These are phyloP conservation scores for Phenacoccus solenopsis DNA, from an alignment of 1,140 invertebrate genomes.

Conservation along the genomic window DNA sequence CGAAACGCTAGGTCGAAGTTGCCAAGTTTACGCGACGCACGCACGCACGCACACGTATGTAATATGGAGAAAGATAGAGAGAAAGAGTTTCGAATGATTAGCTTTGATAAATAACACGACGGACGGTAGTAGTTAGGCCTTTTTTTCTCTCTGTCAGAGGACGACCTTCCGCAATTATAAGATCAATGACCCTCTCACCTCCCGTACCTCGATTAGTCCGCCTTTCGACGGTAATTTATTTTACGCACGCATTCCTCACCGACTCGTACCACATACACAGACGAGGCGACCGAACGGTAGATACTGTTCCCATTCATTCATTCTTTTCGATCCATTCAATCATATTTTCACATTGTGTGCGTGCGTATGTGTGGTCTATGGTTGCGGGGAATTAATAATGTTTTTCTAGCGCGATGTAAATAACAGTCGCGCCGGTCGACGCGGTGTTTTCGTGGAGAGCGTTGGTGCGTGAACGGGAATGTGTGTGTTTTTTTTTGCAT, in stretches of 20 bases:
- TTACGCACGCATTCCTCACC: constrained; percentile 4
- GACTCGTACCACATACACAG: not conserved
- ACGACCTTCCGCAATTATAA: constrained; percentile 13
- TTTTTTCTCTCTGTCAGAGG: not conserved
- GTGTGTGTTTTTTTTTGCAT: too few relatives aligned
- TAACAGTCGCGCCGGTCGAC: too few relatives aligned
- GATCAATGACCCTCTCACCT: constrained; percentile 17
- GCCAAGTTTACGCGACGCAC: not conserved
- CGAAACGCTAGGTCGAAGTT: not conserved
- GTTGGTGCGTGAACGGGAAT: too few relatives aligned
- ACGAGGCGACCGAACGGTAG: not conserved
- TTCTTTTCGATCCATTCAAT: not conserved
- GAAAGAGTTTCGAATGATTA: not conserved
- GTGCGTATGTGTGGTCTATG: too few relatives aligned
- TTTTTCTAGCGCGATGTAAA: too few relatives aligned
- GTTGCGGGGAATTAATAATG: too few relatives aligned
- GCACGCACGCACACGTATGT: too few relatives aligned
- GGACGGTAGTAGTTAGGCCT: constrained; percentile 1
- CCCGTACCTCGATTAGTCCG: constrained; percentile 4
- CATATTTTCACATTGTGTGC: too few relatives aligned
- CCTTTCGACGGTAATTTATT: constrained; percentile 4
- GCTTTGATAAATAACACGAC: not conserved
- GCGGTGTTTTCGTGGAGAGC: too few relatives aligned
- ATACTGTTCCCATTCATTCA: constrained; percentile 3
- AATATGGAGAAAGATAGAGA: not conserved